phyloP scores from a whole-genome alignment of 2,888 invertebrate genomes.

The Andrena camellia region DNA sequence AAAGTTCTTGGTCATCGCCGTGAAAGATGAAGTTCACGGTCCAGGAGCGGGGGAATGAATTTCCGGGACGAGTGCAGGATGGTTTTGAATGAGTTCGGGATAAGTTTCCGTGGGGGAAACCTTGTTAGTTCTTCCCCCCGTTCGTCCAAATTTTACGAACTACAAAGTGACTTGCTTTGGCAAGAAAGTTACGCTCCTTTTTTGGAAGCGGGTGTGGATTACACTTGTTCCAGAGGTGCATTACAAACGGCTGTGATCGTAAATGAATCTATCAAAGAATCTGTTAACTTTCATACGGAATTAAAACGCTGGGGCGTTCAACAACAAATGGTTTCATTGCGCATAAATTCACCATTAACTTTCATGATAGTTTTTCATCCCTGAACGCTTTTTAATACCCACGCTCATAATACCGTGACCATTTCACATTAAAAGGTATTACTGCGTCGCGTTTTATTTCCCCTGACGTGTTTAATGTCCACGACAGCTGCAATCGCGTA shows the following conservation, averaged over 20 bases:
- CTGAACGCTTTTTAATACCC: background rate
- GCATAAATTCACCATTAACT: background rate
- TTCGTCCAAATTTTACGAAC: slow-evolving; percentile 1
- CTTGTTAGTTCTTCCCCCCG: slow-evolving; percentile 14
- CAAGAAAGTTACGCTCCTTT: background rate
- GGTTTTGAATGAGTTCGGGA: slow-evolving; percentile 76
- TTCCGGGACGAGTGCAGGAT: slow-evolving; percentile 62
- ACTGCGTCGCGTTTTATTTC: background rate
- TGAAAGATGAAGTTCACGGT: slow-evolving; percentile 39
- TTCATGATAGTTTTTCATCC: background rate
- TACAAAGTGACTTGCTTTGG: background rate
- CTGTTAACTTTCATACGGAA: background rate
- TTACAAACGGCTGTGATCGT: too few relatives aligned
- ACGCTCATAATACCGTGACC: background rate
- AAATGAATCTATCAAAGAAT: too few relatives aligned
- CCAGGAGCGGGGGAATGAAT: slow-evolving; percentile 63
- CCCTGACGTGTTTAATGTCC: background rate
- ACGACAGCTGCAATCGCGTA: background rate
- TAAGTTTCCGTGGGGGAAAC: slow-evolving; percentile 66
- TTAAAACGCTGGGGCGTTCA: background rate
- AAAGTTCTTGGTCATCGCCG: slow-evolving; percentile 38
- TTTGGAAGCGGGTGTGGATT: background rate
- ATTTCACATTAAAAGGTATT: background rate
- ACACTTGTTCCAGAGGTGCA: background rate
- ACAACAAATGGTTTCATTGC: background rate